Evolutionary conservation across 1,140 invertebrate species (phyloP), one percentile per base, ranked within the genome.

Genomic region (Spodoptera frugiperda): DNA sequence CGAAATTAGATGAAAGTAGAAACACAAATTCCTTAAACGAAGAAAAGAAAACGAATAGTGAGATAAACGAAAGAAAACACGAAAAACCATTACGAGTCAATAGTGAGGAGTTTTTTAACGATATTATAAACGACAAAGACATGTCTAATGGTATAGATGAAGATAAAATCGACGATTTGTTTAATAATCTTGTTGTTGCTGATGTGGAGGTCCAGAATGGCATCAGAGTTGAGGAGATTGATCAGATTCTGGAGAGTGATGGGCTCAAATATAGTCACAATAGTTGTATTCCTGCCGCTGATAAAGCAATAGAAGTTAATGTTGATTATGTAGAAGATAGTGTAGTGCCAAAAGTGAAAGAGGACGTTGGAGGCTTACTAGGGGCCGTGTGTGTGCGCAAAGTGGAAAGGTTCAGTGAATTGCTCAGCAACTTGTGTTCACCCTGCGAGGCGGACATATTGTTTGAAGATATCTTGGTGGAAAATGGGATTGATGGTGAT

Each of bases 401-500:
- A 93, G 92, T 94, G 80, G 92, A 94, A 85, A 89, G 88, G 73
- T 94, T 94, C 74, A 94, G 92, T 94, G 92, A 94, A 82, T 86
- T 94, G 84, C 91, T 94, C 65, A 93, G 90, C 87, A 94, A 93
- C 83, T 83, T 94, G 76, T 94, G 92, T 89, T 93, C 92, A 6
- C 92, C 92, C 4, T 89, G 91, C 76, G 92, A 94, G 84, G 91
- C 92, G 39, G 92, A 94, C 80, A 75, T 92, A 61, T 80, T 94
- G 73, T 94, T 94, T 73, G 91, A 94, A 77, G 91, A 94, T 70
- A 87, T 94, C 76, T 83, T 94, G 68, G 89, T 88, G 55, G 91
- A 92, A 63, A 93, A 89, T 79, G 91, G 90, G 48, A 90, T 94
- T 46, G 85, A 91, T 78, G 87, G 86, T 39, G 78, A 85, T 59